Percentiles rank a stretch among this genome's conserved stretches.
Conservation (phyloP, 2,888 invertebrate genomes). For the Archips xylosteana region DNA sequence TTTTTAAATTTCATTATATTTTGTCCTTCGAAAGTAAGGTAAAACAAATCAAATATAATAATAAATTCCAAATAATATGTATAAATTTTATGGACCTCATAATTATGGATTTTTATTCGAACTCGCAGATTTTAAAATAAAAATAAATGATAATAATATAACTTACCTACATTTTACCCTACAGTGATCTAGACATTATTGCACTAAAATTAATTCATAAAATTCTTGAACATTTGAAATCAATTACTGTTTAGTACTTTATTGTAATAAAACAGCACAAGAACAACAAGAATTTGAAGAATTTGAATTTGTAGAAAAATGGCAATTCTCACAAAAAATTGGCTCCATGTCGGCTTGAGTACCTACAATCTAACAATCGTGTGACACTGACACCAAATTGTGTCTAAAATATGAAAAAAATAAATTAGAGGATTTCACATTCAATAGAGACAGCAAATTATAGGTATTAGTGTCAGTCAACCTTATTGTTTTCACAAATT, state of each 20-base stretch:
- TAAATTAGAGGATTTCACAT: too few relatives aligned
- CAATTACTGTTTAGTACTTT: slow-evolving; percentile 37
- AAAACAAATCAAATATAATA: neutral
- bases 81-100: neutral
- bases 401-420: too few relatives aligned
- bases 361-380: too few relatives aligned
- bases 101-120: neutral
- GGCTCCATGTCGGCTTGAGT: too few relatives aligned
- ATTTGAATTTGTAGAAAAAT: too few relatives aligned
- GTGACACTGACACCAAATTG: too few relatives aligned
- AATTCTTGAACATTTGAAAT: slow-evolving; percentile 5
- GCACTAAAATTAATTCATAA: slow-evolving; percentile 44
- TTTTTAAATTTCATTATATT: neutral
- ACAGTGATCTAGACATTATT: slow-evolving; percentile 50
- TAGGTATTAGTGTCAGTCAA: too few relatives aligned
- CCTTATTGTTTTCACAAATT: too few relatives aligned
- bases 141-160: slow-evolving; percentile 13
- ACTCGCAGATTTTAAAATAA: slow-evolving; percentile 6
- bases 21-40: slow-evolving; percentile 13
- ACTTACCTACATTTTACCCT: slow-evolving; percentile 16
- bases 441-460: too few relatives aligned
- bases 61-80: neutral
- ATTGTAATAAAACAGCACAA: neutral
- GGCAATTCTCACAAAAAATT: too few relatives aligned
- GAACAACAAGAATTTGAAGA: too few relatives aligned